These are phyloP conservation scores for Turnix velox DNA, from an alignment of 2,113 vertebrate species.

Conservation along the genomic window DNA sequence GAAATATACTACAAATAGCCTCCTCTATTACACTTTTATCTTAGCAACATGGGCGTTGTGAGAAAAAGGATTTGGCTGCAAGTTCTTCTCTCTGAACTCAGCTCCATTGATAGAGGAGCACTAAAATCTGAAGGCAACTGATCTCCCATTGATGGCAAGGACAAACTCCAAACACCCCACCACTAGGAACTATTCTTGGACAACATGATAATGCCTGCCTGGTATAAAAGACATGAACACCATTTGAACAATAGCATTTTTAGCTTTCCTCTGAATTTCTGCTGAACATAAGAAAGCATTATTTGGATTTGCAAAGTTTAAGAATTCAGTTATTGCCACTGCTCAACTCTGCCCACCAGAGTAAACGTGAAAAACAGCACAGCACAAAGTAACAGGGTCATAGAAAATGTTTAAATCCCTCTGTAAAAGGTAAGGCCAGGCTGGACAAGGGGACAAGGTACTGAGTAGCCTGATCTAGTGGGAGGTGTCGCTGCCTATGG, in stretches of 20 bases:
- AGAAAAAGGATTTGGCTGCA: not conserved
- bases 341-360: not conserved
- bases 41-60: not conserved
- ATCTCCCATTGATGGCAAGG: not conserved
- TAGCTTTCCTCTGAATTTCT: not conserved
- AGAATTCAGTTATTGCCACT: not conserved
- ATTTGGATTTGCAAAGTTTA: not conserved
- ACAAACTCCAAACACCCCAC: not conserved
- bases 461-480: too few relatives aligned
- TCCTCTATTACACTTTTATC: conserved; percentile 45
- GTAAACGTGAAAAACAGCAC: not conserved
- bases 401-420: not conserved
- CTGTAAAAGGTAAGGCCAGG: too few relatives aligned
- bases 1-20: conserved; percentile 43
- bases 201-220: not conserved
- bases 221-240: not conserved
- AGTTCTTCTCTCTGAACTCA: conserved; percentile 32
- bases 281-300: not conserved
- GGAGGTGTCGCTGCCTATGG: too few relatives aligned
- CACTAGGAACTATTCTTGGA: not conserved
- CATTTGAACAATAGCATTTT: not conserved
- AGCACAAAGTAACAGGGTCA: not conserved
- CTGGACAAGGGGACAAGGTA: too few relatives aligned
- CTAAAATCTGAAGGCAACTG: not conserved
- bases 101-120: not conserved